Evolutionary conservation across 1,140 invertebrate species (phyloP).

Genomic region (Paraescarpia echinospica): DNA sequence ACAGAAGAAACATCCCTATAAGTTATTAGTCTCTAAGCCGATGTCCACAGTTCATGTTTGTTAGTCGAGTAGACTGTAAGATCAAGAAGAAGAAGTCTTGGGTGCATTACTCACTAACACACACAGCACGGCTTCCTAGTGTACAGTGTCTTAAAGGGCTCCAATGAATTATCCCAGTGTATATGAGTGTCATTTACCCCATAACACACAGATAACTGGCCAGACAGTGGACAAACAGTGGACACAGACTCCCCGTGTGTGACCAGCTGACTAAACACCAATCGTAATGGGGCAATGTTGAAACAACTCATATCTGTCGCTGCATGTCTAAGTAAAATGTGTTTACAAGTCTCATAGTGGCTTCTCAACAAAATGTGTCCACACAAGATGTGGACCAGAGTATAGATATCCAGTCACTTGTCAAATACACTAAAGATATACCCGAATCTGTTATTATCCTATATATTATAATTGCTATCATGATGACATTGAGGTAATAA

Average conservation of each 20-base stretch:
- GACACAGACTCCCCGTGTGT: background rate
- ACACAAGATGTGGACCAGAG: background rate
- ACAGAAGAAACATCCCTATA: background rate
- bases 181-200: background rate
- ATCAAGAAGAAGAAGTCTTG: background rate
- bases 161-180: background rate
- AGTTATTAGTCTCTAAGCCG: background rate
- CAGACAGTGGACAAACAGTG: background rate
- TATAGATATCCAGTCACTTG: background rate
- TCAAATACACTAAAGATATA: background rate
- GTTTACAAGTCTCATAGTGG: too few species aligned
- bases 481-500: background rate
- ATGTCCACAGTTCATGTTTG: background rate
- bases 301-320: background rate
- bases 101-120: background rate
- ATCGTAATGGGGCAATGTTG: background rate
- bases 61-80: background rate
- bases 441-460: background rate
- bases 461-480: background rate
- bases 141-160: background rate
- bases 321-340: background rate
- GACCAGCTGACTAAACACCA: background rate
- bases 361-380: background rate
- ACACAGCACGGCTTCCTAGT: background rate
- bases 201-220: background rate